phyloP scores from a whole-genome alignment of 92 coral and sea anemone genomes.

The Diadumene lineata region DNA sequence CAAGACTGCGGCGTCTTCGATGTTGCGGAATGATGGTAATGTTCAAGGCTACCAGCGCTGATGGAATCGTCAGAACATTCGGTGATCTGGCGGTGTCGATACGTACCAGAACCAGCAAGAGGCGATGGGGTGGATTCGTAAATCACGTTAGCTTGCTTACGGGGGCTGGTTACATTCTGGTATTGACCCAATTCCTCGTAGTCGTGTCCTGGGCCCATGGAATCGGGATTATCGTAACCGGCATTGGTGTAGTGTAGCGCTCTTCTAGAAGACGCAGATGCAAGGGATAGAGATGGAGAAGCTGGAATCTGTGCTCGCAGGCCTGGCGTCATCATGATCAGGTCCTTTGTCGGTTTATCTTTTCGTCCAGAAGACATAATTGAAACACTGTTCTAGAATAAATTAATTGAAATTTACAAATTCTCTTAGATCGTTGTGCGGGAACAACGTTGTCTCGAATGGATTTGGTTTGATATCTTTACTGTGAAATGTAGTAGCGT shows the following conservation, averaged over 20 bases:
- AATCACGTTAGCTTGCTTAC: slow-evolving; percentile 24
- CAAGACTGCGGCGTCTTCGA: not conserved
- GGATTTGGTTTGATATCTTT: not conserved
- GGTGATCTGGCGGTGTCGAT: slow-evolving; percentile 21
- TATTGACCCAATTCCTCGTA: slow-evolving; percentile 27
- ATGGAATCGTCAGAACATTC: slow-evolving; percentile 32
- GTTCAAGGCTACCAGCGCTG: not conserved
- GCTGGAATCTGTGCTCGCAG: slow-evolving; percentile 41
- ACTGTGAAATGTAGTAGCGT: not conserved
- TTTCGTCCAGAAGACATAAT: slow-evolving; percentile 30
- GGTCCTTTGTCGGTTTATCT: slow-evolving; percentile 9
- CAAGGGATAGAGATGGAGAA: slow-evolving; percentile 21
- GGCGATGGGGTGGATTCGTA: slow-evolving; percentile 19
- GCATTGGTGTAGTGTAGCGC: slow-evolving; percentile 24
- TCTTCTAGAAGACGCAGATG: slow-evolving; percentile 3
- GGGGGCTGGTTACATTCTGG: not conserved
- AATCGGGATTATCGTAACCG: slow-evolving; percentile 26
- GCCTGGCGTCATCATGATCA: slow-evolving; percentile 29
- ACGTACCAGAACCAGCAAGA: too few species aligned
- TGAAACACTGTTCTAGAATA: not conserved
- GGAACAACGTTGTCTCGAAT: slow-evolving; percentile 5
- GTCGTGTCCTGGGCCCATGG: slow-evolving; percentile 10
- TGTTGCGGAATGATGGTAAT: slow-evolving; percentile 1
- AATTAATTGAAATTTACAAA: not conserved
- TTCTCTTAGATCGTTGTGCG: slow-evolving; percentile 6